phyloP scores from a whole-genome alignment of 1,140 invertebrate species.

The Hermetia illucens region DNA sequence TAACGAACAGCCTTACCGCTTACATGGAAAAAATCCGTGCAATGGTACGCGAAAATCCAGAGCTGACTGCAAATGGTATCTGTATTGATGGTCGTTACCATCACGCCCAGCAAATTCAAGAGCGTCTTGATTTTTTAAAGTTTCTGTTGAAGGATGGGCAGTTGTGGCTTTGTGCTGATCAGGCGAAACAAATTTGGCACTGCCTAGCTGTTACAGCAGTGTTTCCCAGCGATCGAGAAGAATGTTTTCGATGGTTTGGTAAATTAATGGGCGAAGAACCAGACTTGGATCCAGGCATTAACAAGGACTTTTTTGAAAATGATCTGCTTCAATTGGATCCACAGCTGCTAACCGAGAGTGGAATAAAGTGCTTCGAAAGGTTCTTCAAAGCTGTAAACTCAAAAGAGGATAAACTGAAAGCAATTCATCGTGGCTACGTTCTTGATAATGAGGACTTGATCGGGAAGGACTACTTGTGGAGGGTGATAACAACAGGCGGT shows the following conservation, averaged over 20 bases:
- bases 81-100: conserved; percentile 81
- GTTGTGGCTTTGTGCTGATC: conserved; percentile 88
- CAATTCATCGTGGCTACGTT: conserved; percentile 68
- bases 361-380: conserved; percentile 74
- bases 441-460: conserved; percentile 82
- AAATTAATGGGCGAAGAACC: conserved; percentile 96
- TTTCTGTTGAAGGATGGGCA: conserved; percentile 87
- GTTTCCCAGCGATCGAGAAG: conserved; percentile 81
- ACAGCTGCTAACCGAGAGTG: conserved; percentile 81
- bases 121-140: conserved; percentile 86
- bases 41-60: conserved; percentile 54
- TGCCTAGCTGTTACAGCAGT: conserved; percentile 88
- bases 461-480: conserved; percentile 93
- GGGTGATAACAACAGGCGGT: conserved; percentile 73
- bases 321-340: conserved; percentile 90
- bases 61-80: conserved; percentile 67
- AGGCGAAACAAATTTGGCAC: conserved; percentile 95
- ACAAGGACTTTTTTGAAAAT: conserved; percentile 91
- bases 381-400: conserved; percentile 97
- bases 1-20: conserved; percentile 80
- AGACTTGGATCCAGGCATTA: conserved; percentile 91
- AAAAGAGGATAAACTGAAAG: conserved; percentile 84
- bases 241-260: conserved; percentile 98
- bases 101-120: conserved; percentile 85
- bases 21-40: conserved; percentile 81